Evolutionary conservation across 2,888 invertebrate genomes (phyloP).

Genomic region (Hyalella azteca): DNA sequence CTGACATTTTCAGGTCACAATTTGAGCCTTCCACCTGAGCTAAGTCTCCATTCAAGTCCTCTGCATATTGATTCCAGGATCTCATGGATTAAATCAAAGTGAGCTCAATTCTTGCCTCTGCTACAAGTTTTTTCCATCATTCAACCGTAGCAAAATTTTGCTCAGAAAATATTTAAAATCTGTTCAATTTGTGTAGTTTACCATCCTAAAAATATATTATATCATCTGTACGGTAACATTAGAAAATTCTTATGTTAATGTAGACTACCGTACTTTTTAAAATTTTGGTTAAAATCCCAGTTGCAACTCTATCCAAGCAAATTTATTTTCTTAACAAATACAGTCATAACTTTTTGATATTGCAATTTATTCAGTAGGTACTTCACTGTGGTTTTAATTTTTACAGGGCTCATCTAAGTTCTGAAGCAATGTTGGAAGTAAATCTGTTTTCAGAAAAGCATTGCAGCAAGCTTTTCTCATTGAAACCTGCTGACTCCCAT

Average conservation of each 20-base stretch:
- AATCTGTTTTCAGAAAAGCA: constrained; percentile 42
- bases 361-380: neutral
- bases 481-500: constrained; percentile 4
- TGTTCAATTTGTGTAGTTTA: too few species aligned
- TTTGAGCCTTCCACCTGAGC: too few species aligned
- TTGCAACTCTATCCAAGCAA: neutral
- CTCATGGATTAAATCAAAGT: too few species aligned
- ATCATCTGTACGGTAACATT: neutral
- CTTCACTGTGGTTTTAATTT: neutral
- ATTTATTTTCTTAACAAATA: neutral
- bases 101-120: too few species aligned
- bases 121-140: too few species aligned
- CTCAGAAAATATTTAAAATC: too few species aligned
- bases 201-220: too few species aligned
- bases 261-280: neutral
- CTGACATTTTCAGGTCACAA: too few species aligned
- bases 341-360: neutral
- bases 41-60: too few species aligned
- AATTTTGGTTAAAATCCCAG: neutral
- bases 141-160: too few species aligned
- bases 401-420: neutral
- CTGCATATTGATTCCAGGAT: too few species aligned
- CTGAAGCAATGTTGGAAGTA: constrained; percentile 32
- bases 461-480: constrained; percentile 47
- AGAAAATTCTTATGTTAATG: neutral